Evolutionary conservation across 2,888 invertebrate species (phyloP).

Genomic region (Buathra laborator): DNA sequence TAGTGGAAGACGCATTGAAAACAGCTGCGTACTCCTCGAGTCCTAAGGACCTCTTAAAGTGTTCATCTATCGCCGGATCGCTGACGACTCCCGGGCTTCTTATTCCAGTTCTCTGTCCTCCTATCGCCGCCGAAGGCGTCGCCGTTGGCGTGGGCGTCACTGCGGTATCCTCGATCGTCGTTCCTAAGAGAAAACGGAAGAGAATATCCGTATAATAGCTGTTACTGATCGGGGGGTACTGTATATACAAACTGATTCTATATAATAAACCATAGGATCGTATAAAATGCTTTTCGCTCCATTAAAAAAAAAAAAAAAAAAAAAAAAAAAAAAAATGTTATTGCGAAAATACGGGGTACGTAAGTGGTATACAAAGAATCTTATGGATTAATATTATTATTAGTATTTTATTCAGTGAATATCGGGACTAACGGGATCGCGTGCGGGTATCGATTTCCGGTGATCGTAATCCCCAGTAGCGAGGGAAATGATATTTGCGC

Average conservation of each 20-base stretch:
- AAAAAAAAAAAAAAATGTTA: background rate
- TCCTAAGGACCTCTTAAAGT: constrained; percentile 96
- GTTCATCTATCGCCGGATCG: constrained; percentile 97
- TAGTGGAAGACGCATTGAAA: constrained; percentile 79
- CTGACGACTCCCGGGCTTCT: constrained; percentile 83
- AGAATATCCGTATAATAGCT: constrained; percentile 57
- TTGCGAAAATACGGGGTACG: background rate
- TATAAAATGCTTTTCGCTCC: background rate
- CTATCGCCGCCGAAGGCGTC: constrained; percentile 81
- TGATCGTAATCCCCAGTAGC: constrained; percentile 31
- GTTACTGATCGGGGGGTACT: background rate
- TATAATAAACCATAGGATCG: constrained; percentile 22
- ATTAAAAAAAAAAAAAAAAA: constrained; percentile 1
- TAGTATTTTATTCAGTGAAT: constrained; percentile 32
- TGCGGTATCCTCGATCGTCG: constrained; percentile 82
- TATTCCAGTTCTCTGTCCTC: constrained; percentile 81
- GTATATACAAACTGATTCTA: constrained; percentile 16
- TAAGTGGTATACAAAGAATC: constrained; percentile 14
- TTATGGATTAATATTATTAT: constrained; percentile 19
- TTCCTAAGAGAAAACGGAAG: constrained; percentile 74
- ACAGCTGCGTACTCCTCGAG: constrained; percentile 87
- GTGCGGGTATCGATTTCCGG: constrained; percentile 33
- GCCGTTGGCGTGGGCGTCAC: constrained; percentile 81
- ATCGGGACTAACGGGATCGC: constrained; percentile 38
- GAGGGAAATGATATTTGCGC: constrained; percentile 19